Conservation (phyloP, 1,140 invertebrate genomes). For the Anagrus nilaparvatae region DNA sequence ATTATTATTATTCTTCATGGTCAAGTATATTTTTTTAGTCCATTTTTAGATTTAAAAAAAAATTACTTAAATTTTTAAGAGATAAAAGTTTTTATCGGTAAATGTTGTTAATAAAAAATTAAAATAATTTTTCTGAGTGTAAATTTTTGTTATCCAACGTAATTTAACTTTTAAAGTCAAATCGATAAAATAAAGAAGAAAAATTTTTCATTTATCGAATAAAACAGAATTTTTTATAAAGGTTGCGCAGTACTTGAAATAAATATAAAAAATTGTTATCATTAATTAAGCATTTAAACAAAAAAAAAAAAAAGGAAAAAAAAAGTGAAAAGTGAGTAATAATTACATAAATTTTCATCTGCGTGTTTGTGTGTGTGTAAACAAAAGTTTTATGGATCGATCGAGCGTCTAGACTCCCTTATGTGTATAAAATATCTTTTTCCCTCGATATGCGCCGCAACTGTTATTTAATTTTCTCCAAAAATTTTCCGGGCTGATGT, state of each 20-base stretch:
- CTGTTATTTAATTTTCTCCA: slow-evolving; percentile 9
- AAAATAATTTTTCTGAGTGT: too few species aligned
- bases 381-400: slow-evolving; percentile 16
- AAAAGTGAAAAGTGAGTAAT: background rate
- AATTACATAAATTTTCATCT: background rate
- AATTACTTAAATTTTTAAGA: background rate
- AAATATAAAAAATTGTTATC: background rate
- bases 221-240: slow-evolving; percentile 1
- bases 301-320: slow-evolving; percentile 9
- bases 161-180: slow-evolving; percentile 2
- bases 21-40: background rate
- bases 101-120: background rate
- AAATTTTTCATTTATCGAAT: background rate
- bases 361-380: slow-evolving; percentile 11
- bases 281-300: slow-evolving; percentile 2
- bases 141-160: too few species aligned
- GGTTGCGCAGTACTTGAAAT: background rate
- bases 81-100: background rate
- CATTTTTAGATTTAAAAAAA: too few species aligned
- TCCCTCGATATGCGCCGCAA: background rate
- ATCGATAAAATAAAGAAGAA: slow-evolving; percentile 4
- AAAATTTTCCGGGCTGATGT: slow-evolving; percentile 3
- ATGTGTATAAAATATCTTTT: background rate
- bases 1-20: slow-evolving; percentile 4
- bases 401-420: slow-evolving; percentile 17